Percentiles rank a stretch among this genome's conserved stretches.
Evolutionary conservation across 2,113 vertebrate species (phyloP).

Genomic region (Trichechus manatus): DNA sequence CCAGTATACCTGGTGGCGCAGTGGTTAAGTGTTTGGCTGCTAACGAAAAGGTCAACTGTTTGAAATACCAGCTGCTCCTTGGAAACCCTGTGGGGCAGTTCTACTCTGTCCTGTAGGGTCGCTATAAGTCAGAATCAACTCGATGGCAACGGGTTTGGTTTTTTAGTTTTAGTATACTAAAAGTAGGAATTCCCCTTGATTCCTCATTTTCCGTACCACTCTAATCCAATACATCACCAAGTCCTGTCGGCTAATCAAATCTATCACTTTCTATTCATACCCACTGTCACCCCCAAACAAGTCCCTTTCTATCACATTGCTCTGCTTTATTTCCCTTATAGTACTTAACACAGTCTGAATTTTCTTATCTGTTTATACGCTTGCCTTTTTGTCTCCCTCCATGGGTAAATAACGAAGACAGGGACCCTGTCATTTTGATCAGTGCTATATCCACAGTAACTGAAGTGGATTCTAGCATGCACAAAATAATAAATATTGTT

Average conservation of each 20-base stretch:
- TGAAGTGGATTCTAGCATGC: neutral
- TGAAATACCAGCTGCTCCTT: too few relatives aligned
- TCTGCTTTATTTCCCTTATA: neutral
- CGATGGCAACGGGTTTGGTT: too few relatives aligned
- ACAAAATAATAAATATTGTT: neutral
- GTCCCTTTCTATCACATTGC: neutral
- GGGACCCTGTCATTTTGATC: neutral
- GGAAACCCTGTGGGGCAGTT: too few relatives aligned
- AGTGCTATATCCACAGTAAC: neutral
- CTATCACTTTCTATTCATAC: neutral
- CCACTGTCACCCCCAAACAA: neutral
- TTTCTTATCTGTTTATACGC: neutral
- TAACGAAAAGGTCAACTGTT: too few relatives aligned
- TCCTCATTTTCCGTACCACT: neutral
- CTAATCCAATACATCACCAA: neutral
- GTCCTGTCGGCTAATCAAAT: neutral
- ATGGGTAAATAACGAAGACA: neutral
- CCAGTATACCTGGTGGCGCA: neutral
- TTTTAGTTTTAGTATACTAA: neutral
- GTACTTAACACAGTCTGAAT: neutral
- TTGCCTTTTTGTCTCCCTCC: neutral
- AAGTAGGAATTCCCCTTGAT: neutral
- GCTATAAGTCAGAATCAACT: too few relatives aligned
- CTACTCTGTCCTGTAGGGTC: too few relatives aligned
- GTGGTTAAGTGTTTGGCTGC: too few relatives aligned